Percentiles rank a stretch among this genome's conserved stretches.
phyloP scores from a whole-genome alignment of 2,797 vertebrate genomes.

The Spheniscus humboldti region DNA sequence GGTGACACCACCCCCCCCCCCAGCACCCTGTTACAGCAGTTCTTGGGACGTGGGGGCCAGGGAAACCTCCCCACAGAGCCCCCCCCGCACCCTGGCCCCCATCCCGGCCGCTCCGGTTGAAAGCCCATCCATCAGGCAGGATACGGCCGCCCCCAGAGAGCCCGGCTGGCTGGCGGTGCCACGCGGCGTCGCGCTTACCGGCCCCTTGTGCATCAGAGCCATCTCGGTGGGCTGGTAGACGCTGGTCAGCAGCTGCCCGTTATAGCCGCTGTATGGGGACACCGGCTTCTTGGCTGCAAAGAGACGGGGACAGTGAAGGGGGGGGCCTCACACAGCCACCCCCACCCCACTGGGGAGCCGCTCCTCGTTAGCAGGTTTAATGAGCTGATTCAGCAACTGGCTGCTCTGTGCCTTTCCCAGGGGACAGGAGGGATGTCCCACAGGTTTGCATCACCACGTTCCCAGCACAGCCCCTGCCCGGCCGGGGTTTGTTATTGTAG shows the following conservation, averaged over 20 bases:
- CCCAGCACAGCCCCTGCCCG: background rate
- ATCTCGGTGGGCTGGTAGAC: slow-evolving; percentile 97
- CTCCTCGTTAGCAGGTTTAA: background rate
- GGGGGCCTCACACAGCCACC: background rate
- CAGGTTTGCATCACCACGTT: background rate
- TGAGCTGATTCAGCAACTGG: background rate
- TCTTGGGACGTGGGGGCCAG: background rate
- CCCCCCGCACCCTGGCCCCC: background rate
- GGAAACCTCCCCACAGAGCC: background rate
- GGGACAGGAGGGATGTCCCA: background rate
- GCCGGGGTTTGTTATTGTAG: background rate
- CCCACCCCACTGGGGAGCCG: background rate
- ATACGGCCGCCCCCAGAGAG: background rate
- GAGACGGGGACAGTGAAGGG: background rate
- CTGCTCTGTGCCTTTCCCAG: background rate
- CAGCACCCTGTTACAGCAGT: background rate
- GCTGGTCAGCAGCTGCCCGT: slow-evolving; percentile 84
- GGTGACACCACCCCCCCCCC: background rate
- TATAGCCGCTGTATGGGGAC: slow-evolving; percentile 93
- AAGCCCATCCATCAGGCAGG: background rate
- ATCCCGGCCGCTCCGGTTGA: accelerated
- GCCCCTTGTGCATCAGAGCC: slow-evolving; percentile 87
- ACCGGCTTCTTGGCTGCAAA: slow-evolving; percentile 82
- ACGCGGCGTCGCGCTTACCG: slow-evolving; percentile 68
- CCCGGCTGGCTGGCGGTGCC: accelerated